These are phyloP conservation scores for Physella acuta DNA, from an alignment of 1,140 invertebrate genomes.

Conservation along the genomic window DNA sequence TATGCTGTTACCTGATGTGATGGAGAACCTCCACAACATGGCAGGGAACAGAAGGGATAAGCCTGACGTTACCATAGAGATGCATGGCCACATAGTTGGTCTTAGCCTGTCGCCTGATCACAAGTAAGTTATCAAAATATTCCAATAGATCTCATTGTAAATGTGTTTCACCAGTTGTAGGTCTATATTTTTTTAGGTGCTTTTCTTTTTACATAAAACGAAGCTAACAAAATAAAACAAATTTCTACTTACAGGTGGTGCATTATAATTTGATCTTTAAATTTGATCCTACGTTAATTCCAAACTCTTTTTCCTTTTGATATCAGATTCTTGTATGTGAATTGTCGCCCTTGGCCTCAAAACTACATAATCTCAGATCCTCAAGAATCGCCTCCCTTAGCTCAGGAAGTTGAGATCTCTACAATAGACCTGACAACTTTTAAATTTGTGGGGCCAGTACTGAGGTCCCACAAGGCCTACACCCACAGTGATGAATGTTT, in stretches of 20 bases:
- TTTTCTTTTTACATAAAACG: too few species aligned
- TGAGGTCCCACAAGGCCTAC: conserved; percentile 82
- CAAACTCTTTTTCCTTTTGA: too few species aligned
- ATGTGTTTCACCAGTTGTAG: not conserved
- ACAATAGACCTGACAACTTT: conserved; percentile 82
- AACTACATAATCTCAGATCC: conserved; percentile 78
- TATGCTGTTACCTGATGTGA: conserved; percentile 25
- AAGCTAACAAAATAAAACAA: too few species aligned
- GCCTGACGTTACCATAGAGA: conserved; percentile 73
- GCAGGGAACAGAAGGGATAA: conserved; percentile 31
- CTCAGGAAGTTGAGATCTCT: conserved; percentile 89
- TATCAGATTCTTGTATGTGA: conserved; percentile 83
- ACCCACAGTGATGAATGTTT: conserved; percentile 87
- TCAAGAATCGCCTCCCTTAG: conserved; percentile 80
- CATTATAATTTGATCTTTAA: too few species aligned
- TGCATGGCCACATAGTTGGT: conserved; percentile 87
- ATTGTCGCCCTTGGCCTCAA: conserved; percentile 82
- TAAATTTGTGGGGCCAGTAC: conserved; percentile 77
- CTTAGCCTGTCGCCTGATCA: conserved; percentile 86
- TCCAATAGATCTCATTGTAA: not conserved
- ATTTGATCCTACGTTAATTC: too few species aligned
- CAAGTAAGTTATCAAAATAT: conserved; percentile 61
- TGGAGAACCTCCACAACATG: conserved; percentile 23
- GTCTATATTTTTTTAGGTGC: not conserved
- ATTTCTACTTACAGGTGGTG: too few species aligned